phyloP scores from a whole-genome alignment of 2,113 vertebrate species.

The Parus major region DNA sequence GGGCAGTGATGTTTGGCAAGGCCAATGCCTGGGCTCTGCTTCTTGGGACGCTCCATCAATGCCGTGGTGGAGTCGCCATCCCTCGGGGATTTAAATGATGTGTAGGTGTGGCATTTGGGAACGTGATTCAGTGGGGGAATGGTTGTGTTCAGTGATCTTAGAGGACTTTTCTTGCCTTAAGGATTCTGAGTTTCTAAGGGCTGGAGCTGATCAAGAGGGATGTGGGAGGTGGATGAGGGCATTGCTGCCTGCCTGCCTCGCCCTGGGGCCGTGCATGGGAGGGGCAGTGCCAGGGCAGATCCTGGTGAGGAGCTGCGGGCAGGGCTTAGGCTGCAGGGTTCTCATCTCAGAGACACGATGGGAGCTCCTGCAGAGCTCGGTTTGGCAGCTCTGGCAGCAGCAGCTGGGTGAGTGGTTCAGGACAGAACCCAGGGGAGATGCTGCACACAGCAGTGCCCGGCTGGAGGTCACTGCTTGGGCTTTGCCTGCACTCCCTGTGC shows the following conservation, averaged over 20 bases:
- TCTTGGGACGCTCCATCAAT: accelerated
- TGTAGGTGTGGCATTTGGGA: not conserved
- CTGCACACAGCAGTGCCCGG: not conserved
- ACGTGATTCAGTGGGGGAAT: accelerated
- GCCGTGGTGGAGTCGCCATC: too few species aligned
- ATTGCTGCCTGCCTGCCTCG: not conserved
- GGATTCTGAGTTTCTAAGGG: not conserved
- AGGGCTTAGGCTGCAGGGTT: not conserved
- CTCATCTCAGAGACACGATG: too few species aligned
- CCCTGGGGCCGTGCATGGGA: accelerated
- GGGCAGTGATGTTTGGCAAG: not conserved
- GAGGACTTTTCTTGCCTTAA: not conserved
- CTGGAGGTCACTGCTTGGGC: accelerated
- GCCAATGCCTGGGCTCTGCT: not conserved
- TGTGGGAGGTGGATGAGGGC: not conserved
- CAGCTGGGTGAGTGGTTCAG: not conserved
- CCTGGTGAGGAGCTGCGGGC: not conserved
- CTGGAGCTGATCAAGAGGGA: not conserved
- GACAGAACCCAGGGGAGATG: not conserved
- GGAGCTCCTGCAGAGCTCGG: not conserved
- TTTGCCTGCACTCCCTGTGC: not conserved
- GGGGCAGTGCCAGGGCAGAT: not conserved
- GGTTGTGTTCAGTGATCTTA: accelerated
- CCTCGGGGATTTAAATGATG: not conserved
- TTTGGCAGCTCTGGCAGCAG: not conserved